Base-by-base conservation (phyloP, 2,888 invertebrate species). In the Petrophora chlorosata region DNA sequence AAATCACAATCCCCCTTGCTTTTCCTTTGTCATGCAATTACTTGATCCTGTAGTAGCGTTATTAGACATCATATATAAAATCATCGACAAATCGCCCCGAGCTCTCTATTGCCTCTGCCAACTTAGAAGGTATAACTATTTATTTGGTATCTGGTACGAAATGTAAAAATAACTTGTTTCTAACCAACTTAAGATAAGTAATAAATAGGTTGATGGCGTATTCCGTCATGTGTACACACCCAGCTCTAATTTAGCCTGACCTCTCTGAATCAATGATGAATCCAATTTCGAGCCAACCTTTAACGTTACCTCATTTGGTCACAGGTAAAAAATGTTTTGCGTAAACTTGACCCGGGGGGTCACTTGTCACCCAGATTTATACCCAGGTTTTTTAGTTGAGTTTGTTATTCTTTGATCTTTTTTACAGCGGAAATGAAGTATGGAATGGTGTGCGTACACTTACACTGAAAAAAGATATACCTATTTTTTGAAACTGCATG, bases 231-330 rank as follows among this genome's bases (percentile, higher is more conserved):
- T 67, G 53, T 64, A 65, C 63, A 68, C 63, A 64, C 26, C 14
- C 15, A 33, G 67, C 59, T 63, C 54, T 63, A 64, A 68, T 70
- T 68, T 70, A 65, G 67, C 65, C 67, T 79, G 78, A 81, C 82
- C 82, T 79, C 76, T 76, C 71, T 83, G 82, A 82, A 84, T 85
- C 76, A 81, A 76, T 82, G 79, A 83, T 81, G 81, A 82, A 81
- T 81, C 73, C 78, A 83, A 82, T 83, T 79, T 73, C 22, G 17
- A 61, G 59, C 63, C 63, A 59, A 63, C 73, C 70, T 73, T 73
- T 70, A n/a, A 67, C 69, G 59, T 59, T 61, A 67, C 61, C 68
- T 70, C 67, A 71, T 76, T 76, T 71, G 68, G 65, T 62, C 69
- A 59, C 67, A 70, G 78, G 78, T 74, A 79, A 72, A 70, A 72